Evolutionary conservation across 2,888 invertebrate species (phyloP), one percentile per base, ranked within the genome.

Genomic region (Acrobasis repandana): DNA sequence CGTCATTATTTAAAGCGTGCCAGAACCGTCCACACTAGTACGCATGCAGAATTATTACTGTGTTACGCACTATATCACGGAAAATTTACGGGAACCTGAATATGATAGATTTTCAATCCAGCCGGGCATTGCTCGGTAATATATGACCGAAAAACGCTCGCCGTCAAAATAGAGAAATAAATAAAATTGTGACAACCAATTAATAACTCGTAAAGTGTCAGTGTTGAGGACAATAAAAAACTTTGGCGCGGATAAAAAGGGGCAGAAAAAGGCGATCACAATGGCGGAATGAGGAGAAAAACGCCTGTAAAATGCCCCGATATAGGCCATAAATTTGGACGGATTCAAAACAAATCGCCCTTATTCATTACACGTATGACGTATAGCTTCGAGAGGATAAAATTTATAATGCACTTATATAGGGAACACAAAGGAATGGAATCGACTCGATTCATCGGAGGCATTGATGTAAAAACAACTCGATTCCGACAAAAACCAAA

Each of bases 121-220:
- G 80, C 82, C 83, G 16, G 38, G 38, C n/a, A 54, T 54, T 54
- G 43, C 38, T 75, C 82, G 82, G 82, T 86, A 84, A 88, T 90
- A 85, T 88, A 91, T 83, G 85, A 75, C 87, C 87, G 88, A 90
- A 65, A 90, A 89, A 89, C 82, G 83, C 75, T 79, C 82, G 80
- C 79, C 86, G 88, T 90, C 92, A 91, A 92, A 90, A 92, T 92
- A 91, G 88, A 90, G 90, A 90, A 88, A 92, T 91, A 91, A 92
- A 92, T 90, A 90, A 90, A 86, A 81, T 79, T 78, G 80, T 86
- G 92, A 92, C 92, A 90, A 86, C 88, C 91, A 92, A 92, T 92
- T 93, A 92, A 93, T 92, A 92, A 90, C 91, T 91, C 90, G 90
- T 91, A 92, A 92, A 92, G 85, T 86, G 90, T 90, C 90, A 90